These are phyloP conservation scores for Rhynchophorus ferrugineus DNA, from an alignment of 1,140 invertebrate genomes.

Conservation along the genomic window DNA sequence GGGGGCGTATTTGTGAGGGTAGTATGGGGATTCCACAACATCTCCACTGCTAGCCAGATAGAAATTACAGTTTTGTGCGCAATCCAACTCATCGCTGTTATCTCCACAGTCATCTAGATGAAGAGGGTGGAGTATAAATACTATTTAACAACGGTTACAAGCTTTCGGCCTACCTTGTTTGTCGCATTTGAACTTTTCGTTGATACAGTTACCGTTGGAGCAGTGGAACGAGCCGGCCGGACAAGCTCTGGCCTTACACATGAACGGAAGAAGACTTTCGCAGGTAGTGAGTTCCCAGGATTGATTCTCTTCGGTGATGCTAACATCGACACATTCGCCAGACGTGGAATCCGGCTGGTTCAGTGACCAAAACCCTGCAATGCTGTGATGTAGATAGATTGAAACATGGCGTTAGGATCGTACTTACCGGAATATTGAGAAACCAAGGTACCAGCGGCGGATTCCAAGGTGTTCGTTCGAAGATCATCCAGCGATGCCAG, in stretches of 20 bases:
- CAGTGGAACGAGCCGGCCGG: slow-evolving; percentile 86
- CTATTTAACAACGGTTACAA: too few relatives aligned
- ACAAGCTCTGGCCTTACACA: slow-evolving; percentile 88
- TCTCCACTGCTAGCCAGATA: slow-evolving; percentile 92
- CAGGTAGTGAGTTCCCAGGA: slow-evolving; percentile 91
- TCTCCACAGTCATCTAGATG: slow-evolving; percentile 78
- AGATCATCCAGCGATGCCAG: slow-evolving; percentile 84
- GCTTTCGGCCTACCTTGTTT: slow-evolving; percentile 51
- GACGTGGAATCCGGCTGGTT: slow-evolving; percentile 76
- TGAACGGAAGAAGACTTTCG: slow-evolving; percentile 87
- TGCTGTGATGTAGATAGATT: background rate
- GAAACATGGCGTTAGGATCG: slow-evolving; percentile 7
- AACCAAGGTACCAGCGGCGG: slow-evolving; percentile 81
- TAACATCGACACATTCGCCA: slow-evolving; percentile 82
- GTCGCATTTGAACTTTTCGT: slow-evolving; percentile 82
- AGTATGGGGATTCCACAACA: slow-evolving; percentile 89
- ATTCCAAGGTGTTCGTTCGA: slow-evolving; percentile 86
- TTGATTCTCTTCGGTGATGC: slow-evolving; percentile 65
- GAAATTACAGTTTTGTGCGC: slow-evolving; percentile 78
- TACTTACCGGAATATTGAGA: slow-evolving; percentile 78
- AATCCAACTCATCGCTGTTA: slow-evolving; percentile 85
- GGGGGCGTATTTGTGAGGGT: slow-evolving; percentile 84
- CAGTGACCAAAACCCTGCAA: slow-evolving; percentile 74
- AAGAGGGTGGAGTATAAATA: background rate
- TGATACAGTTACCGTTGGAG: slow-evolving; percentile 86